phyloP scores from a whole-genome alignment of 2,888 invertebrate genomes.

The Cephalotes varians region DNA sequence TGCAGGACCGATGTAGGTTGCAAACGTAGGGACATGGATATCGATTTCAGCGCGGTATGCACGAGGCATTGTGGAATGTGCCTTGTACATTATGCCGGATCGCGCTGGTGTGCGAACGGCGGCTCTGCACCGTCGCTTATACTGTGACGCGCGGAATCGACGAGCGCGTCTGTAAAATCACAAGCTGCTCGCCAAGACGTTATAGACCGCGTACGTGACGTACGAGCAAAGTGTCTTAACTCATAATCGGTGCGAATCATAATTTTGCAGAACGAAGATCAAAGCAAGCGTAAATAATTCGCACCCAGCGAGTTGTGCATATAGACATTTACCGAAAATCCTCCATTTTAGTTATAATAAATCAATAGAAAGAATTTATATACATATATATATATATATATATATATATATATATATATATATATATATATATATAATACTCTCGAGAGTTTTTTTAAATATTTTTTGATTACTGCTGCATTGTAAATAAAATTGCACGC shows the following conservation, averaged over 20 bases:
- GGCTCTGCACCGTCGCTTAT: conserved; percentile 5
- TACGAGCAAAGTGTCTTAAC: not conserved
- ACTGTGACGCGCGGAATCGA: conserved; percentile 22
- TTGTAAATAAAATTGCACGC: too few relatives aligned
- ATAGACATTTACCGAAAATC: not conserved
- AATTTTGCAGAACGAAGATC: not conserved
- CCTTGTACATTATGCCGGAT: conserved; percentile 78
- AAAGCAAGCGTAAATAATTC: conserved; percentile 7
- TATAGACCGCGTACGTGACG: not conserved
- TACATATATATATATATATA: too few relatives aligned
- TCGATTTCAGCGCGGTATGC: conserved; percentile 84
- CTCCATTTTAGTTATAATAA: not conserved
- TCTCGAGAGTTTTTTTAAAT: too few relatives aligned
- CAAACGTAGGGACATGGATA: conserved; percentile 82
- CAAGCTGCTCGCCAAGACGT: not conserved
- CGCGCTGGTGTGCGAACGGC: conserved; percentile 22
- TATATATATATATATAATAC: too few relatives aligned
- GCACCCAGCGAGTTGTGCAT: not conserved
- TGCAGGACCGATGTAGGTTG: conserved; percentile 80
- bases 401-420: too few relatives aligned
- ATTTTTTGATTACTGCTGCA: too few relatives aligned
- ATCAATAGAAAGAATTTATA: not conserved
- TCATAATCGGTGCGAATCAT: not conserved
- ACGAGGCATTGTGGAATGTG: conserved; percentile 83
- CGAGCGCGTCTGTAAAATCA: conserved; percentile 47